Evolutionary conservation across 2,888 invertebrate genomes (phyloP), one percentile per base, ranked within the genome.

Genomic region (Seira ritae): DNA sequence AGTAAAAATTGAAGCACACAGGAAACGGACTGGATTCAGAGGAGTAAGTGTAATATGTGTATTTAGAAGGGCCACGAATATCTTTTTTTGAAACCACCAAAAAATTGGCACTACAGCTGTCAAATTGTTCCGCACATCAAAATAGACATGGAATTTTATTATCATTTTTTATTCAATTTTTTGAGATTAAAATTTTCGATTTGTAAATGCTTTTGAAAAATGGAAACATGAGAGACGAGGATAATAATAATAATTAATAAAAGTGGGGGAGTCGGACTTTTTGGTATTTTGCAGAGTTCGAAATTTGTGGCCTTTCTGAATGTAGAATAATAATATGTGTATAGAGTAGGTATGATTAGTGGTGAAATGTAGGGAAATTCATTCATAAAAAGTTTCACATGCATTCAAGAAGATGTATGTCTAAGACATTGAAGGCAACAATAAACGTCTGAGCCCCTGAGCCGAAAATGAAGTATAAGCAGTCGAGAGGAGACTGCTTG

Each of bases 391-490:
- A 37, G 66, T 72, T 74, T 50, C 74, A 65, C 74, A 74, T 74
- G 74, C 74, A 74, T 65, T 65, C 74, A 19, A 74, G 37, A 74
- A 74, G 50, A 42, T 37, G 60, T 73, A 77, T 69, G 69, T 77
- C 68, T 81, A 69, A 23, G 67, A 77, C 55, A 60, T 76, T 71
- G 72, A 84, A 84, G 84, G 84, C 84, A 84, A 76, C 76, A 80
- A 77, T 75, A 80, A 80, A 80, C 73, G 73, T 76, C 75, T 84
- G 84, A 84, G 84, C 84, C 84, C 84, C 84, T 84, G 84, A 84
- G 84, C 75, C 70, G 74, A 75, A 80, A 76, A 78, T 74, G 70
- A 77, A 72, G 82, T 76, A 10, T 31, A 74, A 65, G 66, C 22
- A 74, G 80, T 62, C 62, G 12, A 37, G 3, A 55, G 24, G 17